phyloP scores from a whole-genome alignment of 2,888 invertebrate genomes.

The Lottia scabra region DNA sequence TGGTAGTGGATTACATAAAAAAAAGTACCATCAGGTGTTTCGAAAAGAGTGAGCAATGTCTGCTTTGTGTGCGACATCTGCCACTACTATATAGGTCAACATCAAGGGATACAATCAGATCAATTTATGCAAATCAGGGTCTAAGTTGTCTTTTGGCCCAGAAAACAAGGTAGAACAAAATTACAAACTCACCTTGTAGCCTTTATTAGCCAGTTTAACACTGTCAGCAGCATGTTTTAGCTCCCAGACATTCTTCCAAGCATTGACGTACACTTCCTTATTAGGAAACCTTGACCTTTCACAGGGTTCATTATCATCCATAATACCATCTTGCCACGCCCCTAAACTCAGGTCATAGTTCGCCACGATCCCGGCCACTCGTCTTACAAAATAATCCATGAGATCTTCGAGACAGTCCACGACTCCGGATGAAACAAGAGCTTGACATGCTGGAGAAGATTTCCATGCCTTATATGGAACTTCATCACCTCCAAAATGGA shows the following conservation, averaged over 20 bases:
- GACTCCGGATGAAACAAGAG: slow-evolving; percentile 37
- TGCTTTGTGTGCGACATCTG: too few species aligned
- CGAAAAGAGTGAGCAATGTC: too few species aligned
- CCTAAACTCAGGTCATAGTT: slow-evolving; percentile 40
- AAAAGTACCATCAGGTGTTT: too few species aligned
- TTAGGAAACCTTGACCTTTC: slow-evolving; percentile 35
- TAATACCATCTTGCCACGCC: slow-evolving; percentile 53
- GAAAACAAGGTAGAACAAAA: background rate
- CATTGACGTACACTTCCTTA: slow-evolving; percentile 50
- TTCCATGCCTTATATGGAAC: slow-evolving; percentile 59
- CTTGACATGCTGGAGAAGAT: slow-evolving; percentile 51
- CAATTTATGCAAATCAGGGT: background rate
- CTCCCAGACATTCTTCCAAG: slow-evolving; percentile 66
- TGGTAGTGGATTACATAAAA: too few species aligned
- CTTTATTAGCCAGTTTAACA: slow-evolving; percentile 58
- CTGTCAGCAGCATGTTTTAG: slow-evolving; percentile 57
- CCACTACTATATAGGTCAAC: too few species aligned
- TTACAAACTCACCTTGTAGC: slow-evolving; percentile 57
- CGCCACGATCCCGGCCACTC: slow-evolving; percentile 43
- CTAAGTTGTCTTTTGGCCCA: too few species aligned
- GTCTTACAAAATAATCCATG: slow-evolving; percentile 53
- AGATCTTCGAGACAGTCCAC: slow-evolving; percentile 39
- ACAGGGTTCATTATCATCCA: slow-evolving; percentile 7
- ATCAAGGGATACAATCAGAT: background rate
- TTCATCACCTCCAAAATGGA: slow-evolving; percentile 66